Percentiles rank a stretch among this genome's conserved stretches.
These are phyloP conservation scores for Toxotes jaculatrix DNA, from an alignment of 2,113 vertebrate genomes.

Conservation along the genomic window DNA sequence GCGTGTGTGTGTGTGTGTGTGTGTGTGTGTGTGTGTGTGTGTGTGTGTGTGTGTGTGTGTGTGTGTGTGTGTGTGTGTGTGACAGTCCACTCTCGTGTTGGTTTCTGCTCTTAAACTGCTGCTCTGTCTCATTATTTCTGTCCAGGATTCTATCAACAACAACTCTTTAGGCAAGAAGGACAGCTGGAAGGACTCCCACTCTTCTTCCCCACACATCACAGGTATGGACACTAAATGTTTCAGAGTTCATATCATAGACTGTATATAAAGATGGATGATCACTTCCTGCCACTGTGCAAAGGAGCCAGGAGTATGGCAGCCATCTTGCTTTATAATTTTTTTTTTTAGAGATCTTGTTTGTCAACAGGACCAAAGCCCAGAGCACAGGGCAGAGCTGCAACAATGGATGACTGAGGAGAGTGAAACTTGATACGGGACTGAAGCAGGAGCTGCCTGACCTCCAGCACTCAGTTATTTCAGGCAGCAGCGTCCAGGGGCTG, in stretches of 20 bases:
- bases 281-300: neutral
- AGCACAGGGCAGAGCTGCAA: too few species aligned
- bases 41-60: too few species aligned
- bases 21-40: too few species aligned
- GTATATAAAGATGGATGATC: neutral
- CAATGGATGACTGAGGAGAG: too few species aligned
- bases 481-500: too few species aligned
- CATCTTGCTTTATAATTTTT: neutral
- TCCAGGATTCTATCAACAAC: slow-evolving; percentile 98
- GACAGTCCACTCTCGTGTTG: slow-evolving; percentile 2
- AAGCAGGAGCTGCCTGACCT: too few species aligned
- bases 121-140: slow-evolving; percentile 16
- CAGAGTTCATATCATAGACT: neutral
- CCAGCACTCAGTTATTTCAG: too few species aligned
- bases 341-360: too few species aligned
- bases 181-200: slow-evolving; percentile 94
- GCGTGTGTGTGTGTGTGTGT: too few species aligned
- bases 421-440: too few species aligned
- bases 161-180: slow-evolving; percentile 98
- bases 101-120: neutral
- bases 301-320: neutral
- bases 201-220: slow-evolving; percentile 94
- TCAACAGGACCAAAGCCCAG: too few species aligned
- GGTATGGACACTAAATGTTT: slow-evolving; percentile 76
- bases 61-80: neutral